Percentiles rank a stretch among this genome's conserved stretches.
phyloP scores from a whole-genome alignment of 2,888 invertebrate genomes.

The Ptychoptera contaminata region DNA sequence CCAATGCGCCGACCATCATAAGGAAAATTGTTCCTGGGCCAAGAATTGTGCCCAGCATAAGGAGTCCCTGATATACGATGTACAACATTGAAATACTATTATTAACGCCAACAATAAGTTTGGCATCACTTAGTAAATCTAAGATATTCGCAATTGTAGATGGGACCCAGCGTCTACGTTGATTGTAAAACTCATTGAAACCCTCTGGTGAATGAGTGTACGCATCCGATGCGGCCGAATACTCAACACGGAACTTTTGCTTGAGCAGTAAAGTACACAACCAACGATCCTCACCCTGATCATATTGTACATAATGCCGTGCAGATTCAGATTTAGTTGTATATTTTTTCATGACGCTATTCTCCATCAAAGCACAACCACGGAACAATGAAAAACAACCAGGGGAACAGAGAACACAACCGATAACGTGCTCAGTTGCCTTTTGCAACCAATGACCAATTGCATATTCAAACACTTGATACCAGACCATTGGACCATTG shows the following conservation, averaged over 20 bases:
- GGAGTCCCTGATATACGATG: conserved; percentile 53
- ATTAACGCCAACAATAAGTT: conserved; percentile 64
- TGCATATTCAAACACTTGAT: conserved; percentile 80
- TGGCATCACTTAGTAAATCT: conserved; percentile 66
- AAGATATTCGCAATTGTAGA: conserved; percentile 92
- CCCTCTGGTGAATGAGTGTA: conserved; percentile 87
- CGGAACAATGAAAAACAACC: conserved; percentile 86
- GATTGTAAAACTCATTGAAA: conserved; percentile 88
- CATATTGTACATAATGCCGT: conserved; percentile 77
- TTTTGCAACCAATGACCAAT: conserved; percentile 90
- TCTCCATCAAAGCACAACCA: conserved; percentile 77
- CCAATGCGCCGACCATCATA: conserved; percentile 64
- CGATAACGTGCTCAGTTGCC: conserved; percentile 79
- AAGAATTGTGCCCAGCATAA: conserved; percentile 55
- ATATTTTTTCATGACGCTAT: conserved; percentile 78
- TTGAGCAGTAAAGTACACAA: conserved; percentile 82
- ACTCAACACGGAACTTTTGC: conserved; percentile 82
- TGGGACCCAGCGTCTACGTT: conserved; percentile 88
- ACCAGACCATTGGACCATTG: conserved; percentile 68
- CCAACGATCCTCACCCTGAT: conserved; percentile 97
- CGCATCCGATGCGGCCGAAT: conserved; percentile 89
- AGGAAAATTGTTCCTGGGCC: conserved; percentile 62
- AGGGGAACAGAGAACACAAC: conserved; percentile 80
- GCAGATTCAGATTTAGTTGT: conserved; percentile 64
- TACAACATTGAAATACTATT: conserved; percentile 77